Base-by-base conservation (phyloP, 2,113 vertebrate species). In the Burhinus bistriatus region DNA sequence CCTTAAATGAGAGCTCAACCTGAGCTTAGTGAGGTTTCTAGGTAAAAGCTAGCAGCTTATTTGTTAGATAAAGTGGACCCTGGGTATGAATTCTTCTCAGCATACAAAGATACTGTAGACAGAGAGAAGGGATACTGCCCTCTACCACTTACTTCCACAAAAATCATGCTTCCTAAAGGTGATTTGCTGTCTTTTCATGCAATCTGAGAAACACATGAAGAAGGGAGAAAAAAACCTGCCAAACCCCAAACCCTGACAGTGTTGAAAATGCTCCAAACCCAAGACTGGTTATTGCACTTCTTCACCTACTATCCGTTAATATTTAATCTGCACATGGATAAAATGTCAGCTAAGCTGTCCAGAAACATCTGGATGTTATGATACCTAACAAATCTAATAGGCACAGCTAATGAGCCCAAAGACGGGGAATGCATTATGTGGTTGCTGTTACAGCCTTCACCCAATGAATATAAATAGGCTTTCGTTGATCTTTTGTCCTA, bases 401-500 rank as follows among this genome's bases (percentile, higher is more conserved):
- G 95, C 91, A 96, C 64, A 89, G 71, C 95, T 98, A 98, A 98
- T 98, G 97, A 98, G 69, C 97, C 95, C 97, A 96, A 98, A 98
- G 96, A 97, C 1, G 7, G 76, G 51, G 83, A 95, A 93, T 97
- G 72, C n/a, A 95, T 97, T 97, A 97, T 88, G 93, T 96, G 78
- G 87, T 94, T 97, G 92, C 96, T 96, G 79, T 96, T 98, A 95
- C 91, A 97, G 94, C 93, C 95, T 97, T 98, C 94, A 97, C 82
- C 61, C 96, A 93, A 98, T 98, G 97, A 97, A 98, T 98, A 98
- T 97, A 98, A 98, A 98, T 98, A 95, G 95, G 89, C 59, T 96
- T 97, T 92, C 29, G 52, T 84, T 98, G 97, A 98, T 98, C 97
- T 98, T 98, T 98, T 96, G 96, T 98, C 97, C 97, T 98, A 97